Evolutionary conservation across 2,113 vertebrate genomes (phyloP), one percentile per base, ranked within the genome.

Genomic region (Gymnorhina tibicen): DNA sequence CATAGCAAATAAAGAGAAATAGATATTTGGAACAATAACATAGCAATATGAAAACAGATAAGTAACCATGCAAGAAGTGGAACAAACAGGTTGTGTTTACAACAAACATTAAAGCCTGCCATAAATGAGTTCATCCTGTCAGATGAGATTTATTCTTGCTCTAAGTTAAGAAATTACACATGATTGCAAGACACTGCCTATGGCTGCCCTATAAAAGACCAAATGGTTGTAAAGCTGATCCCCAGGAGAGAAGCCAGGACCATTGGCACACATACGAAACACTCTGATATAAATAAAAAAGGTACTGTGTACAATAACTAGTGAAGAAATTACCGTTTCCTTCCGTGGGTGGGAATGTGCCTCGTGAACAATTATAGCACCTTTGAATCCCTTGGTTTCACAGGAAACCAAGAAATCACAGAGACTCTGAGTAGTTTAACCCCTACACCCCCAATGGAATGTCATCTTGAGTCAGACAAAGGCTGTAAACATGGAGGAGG

Each of bases 1-100:
- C 96, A 89, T 97, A 97, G 96, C 95, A 97, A 96, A 96, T 90
- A 94, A 87, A 96, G 93, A 92, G 93, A 75, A 93, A 78, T 85
- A 96, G 93, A 89, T 97, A 97, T n/a, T 86, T 85, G 60, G 96
- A 96, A 96, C 95, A 94, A 94, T 96, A 97, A 96, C 93, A 97
- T 95, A 95, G 89, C 87, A 63, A 93, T 93, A 95, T 95, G 96
- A 92, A 86, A 97, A 96, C 93, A 97, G 94, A 4, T 76, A 96
- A 92, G 82, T 96, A 97, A 96, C 86, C 93, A 95, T 96, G 96
- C 95, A 97, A 94, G 86, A 80, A 56, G 76, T 87, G 89, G 76
- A 80, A 85, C 77, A 87, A 94, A 81, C 86, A 94, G 91, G 82
- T 87, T 55, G 76, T 82, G 88, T 80, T 89, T 75, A 90, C 69